Conservation (phyloP, 2,797 vertebrate species). For the Fistularia commersonii region DNA sequence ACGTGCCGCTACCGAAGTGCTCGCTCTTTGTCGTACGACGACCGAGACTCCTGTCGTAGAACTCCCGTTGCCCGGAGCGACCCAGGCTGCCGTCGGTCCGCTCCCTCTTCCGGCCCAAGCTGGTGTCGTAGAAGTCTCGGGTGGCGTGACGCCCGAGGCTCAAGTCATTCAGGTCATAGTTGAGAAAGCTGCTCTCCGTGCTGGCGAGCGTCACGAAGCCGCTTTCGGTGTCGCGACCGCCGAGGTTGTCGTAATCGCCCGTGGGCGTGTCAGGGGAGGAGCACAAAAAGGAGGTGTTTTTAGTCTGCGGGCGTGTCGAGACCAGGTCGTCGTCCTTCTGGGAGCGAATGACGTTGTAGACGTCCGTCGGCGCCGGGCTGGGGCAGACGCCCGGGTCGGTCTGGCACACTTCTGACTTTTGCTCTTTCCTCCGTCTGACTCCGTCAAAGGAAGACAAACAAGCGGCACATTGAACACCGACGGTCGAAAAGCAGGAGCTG, state of each 20-base stretch:
- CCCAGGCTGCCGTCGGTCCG: slow-evolving; percentile 43
- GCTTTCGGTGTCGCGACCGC: slow-evolving; percentile 76
- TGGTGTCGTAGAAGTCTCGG: slow-evolving; percentile 58
- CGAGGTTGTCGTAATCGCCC: slow-evolving; percentile 80
- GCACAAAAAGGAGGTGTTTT: slow-evolving; percentile 89
- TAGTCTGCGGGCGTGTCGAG: slow-evolving; percentile 81
- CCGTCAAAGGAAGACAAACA: slow-evolving; percentile 7
- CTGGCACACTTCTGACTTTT: slow-evolving; percentile 60
- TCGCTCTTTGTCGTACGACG: slow-evolving; percentile 69
- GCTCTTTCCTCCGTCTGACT: slow-evolving; percentile 55
- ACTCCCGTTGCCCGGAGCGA: slow-evolving; percentile 40
- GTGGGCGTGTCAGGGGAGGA: slow-evolving; percentile 71
- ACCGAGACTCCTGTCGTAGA: slow-evolving; percentile 61
- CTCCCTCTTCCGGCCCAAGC: slow-evolving; percentile 60
- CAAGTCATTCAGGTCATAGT: slow-evolving; percentile 87
- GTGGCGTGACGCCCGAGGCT: slow-evolving; percentile 58
- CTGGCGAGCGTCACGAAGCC: slow-evolving; percentile 82
- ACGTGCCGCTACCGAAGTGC: slow-evolving; percentile 52
- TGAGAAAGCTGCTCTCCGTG: slow-evolving; percentile 87
- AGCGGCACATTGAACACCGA: not conserved
- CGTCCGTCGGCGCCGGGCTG: slow-evolving; percentile 78
- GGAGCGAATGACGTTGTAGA: slow-evolving; percentile 85
- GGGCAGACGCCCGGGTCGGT: slow-evolving; percentile 70
- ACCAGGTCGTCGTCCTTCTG: slow-evolving; percentile 87
- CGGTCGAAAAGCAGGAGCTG: too few species aligned